A percentile compares a stretch with the other conserved stretches of the same genome.
Conservation (phyloP, 1,140 invertebrate genomes). For the Bombus sylvicola region DNA sequence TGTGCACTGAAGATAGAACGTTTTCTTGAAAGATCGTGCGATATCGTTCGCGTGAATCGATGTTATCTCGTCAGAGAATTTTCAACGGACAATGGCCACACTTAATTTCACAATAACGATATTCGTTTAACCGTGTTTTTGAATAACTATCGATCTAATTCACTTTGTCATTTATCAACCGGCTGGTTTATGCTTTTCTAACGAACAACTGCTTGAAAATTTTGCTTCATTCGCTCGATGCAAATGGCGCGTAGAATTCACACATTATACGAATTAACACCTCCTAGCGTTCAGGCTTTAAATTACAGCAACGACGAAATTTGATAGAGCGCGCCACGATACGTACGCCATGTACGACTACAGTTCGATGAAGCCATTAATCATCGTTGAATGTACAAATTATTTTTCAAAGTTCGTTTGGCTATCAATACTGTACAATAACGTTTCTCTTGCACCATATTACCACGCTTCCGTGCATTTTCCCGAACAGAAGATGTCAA, state of each 20-base stretch:
- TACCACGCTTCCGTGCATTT: slow-evolving; percentile 4
- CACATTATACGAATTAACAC: slow-evolving; percentile 18
- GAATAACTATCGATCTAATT: background rate
- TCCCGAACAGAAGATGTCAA: background rate
- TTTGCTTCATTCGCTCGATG: background rate
- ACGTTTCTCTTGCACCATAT: slow-evolving; percentile 13
- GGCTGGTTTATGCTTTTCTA: background rate
- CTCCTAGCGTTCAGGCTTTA: background rate
- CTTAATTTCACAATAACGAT: background rate
- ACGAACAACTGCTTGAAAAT: background rate
- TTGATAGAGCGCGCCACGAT: slow-evolving; percentile 8
- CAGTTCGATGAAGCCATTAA: slow-evolving; percentile 65
- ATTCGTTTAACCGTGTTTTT: background rate
- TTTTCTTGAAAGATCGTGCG: background rate
- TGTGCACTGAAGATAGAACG: too few relatives aligned
- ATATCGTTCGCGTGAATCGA: background rate
- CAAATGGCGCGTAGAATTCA: background rate
- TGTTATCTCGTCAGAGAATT: too few relatives aligned
- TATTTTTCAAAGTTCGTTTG: slow-evolving; percentile 57
- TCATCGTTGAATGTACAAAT: slow-evolving; percentile 69
- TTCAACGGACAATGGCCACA: background rate
- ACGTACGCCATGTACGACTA: background rate
- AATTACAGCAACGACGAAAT: slow-evolving; percentile 15
- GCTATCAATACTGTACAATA: slow-evolving; percentile 53
- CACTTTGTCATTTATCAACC: background rate